phyloP scores from a whole-genome alignment of 2,113 vertebrate species.

The Tetrax tetrax region DNA sequence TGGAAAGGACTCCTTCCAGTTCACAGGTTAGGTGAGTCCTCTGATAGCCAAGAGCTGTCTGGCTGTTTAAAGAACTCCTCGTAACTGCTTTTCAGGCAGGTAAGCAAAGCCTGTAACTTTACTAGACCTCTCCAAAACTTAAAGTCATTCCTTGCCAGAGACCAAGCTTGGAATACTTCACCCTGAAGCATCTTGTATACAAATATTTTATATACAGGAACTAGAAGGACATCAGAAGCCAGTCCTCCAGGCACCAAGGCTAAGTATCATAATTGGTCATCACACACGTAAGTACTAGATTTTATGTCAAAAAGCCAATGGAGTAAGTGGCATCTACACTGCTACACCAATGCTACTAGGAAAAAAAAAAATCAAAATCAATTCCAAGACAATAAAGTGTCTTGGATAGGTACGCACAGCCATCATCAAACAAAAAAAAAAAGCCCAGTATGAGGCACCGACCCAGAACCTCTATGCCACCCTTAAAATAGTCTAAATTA shows the following conservation, averaged over 20 bases:
- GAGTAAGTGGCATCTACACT: neutral
- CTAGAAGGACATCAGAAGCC: neutral
- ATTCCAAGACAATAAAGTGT: neutral
- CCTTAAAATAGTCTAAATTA: conserved; percentile 32
- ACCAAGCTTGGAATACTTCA: neutral
- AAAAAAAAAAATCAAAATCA: neutral
- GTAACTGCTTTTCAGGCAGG: neutral
- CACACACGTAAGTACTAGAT: neutral
- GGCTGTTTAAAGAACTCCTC: neutral
- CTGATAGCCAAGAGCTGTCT: neutral
- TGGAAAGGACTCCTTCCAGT: neutral
- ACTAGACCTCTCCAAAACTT: neutral
- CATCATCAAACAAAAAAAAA: neutral
- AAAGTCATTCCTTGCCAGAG: neutral
- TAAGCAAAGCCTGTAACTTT: neutral
- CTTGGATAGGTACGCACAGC: neutral
- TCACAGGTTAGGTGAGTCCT: neutral
- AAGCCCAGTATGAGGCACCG: neutral
- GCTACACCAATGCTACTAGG: neutral
- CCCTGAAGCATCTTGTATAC: neutral
- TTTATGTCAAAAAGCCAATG: neutral
- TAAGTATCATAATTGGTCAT: neutral
- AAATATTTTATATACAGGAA: neutral
- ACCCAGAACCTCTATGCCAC: neutral
- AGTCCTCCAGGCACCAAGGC: neutral